Evolutionary conservation across 2,113 vertebrate species (phyloP).

Genomic region (Anhinga rufa): DNA sequence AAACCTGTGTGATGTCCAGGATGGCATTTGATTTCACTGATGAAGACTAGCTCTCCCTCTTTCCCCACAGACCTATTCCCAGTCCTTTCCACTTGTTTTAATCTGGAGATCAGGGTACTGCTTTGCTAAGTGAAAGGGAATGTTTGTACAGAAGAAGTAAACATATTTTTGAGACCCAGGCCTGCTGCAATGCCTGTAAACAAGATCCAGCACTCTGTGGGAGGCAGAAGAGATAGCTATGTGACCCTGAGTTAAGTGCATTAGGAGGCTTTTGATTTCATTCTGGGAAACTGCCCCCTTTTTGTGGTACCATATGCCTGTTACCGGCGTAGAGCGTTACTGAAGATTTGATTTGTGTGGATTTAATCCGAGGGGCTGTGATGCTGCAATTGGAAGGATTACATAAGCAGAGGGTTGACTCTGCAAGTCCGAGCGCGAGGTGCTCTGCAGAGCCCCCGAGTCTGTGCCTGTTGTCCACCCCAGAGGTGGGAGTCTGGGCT

Average conservation of each 20-base stretch:
- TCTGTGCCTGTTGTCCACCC: background rate
- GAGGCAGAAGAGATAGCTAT: conserved; percentile 45
- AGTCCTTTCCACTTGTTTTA: background rate
- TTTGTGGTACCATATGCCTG: background rate
- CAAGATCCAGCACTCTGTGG: conserved; percentile 36
- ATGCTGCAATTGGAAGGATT: background rate
- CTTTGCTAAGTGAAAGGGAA: background rate
- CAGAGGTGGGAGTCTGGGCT: background rate
- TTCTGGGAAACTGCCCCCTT: conserved; percentile 38
- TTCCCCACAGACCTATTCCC: background rate
- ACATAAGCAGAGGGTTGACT: background rate
- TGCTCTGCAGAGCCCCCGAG: background rate
- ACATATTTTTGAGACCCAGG: conserved; percentile 49
- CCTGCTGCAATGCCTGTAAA: conserved; percentile 53
- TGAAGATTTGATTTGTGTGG: background rate
- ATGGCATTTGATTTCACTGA: background rate
- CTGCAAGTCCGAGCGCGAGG: background rate
- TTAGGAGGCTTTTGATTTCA: conserved; percentile 55
- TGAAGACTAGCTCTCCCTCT: background rate
- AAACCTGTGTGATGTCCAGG: background rate
- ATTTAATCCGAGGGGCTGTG: conserved; percentile 11
- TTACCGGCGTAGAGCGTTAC: background rate
- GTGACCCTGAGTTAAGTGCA: conserved; percentile 45
- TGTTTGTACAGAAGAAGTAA: conserved; percentile 28
- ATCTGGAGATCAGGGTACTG: background rate